phyloP scores from a whole-genome alignment of 2,888 invertebrate genomes.

The Agrenia bidenticulata region DNA sequence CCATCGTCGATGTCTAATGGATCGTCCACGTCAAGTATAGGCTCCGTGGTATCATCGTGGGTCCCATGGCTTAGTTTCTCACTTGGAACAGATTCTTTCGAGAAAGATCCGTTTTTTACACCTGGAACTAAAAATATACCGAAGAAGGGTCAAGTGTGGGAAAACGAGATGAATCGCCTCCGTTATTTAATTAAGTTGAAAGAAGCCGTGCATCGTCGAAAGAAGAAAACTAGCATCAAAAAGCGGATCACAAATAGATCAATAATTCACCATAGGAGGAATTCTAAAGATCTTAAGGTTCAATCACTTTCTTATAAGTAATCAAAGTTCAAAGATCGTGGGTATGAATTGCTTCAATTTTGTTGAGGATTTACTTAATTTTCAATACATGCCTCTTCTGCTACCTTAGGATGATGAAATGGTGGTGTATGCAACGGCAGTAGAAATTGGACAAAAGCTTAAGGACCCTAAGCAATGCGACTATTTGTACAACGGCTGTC shows the following conservation, averaged over 20 bases:
- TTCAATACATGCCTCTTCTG: too few species aligned
- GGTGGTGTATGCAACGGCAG: constrained; percentile 40
- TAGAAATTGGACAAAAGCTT: constrained; percentile 38
- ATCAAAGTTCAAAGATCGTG: too few species aligned
- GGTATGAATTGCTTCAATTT: too few species aligned
- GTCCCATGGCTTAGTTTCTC: constrained; percentile 20
- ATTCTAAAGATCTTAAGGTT: too few species aligned
- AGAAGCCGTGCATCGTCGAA: background rate
- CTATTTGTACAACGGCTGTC: constrained; percentile 43
- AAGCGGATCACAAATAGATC: too few species aligned
- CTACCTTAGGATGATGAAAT: constrained; percentile 25
- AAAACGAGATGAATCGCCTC: background rate
- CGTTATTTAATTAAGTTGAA: background rate
- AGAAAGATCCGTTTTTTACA: constrained; percentile 17
- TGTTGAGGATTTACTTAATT: too few species aligned
- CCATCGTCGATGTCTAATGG: background rate
- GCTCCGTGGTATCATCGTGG: constrained; percentile 13
- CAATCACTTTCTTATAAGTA: too few species aligned
- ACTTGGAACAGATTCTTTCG: constrained; percentile 17
- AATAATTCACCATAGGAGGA: too few species aligned
- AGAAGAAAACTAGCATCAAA: too few species aligned
- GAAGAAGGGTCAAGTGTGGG: background rate
- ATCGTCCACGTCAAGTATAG: background rate
- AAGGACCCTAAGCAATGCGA: constrained; percentile 40
- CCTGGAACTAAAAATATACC: background rate